phyloP scores from a whole-genome alignment of 2,888 invertebrate genomes.

The Rhyacophila evoluta region DNA sequence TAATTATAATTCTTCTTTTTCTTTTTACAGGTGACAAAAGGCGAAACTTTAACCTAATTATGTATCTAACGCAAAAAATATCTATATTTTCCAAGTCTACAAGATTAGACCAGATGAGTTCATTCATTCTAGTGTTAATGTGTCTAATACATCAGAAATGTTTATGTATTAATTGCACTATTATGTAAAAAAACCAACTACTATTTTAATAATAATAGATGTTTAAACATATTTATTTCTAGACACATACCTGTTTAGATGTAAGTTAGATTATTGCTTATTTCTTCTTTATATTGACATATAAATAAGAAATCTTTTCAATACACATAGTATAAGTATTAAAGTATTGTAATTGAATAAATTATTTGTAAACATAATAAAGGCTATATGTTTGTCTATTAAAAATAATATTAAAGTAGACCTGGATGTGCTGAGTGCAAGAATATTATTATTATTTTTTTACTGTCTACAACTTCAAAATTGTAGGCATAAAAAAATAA shows the following conservation, averaged over 20 bases:
- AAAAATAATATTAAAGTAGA: no score
- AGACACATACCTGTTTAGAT: no score
- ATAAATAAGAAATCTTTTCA: not conserved
- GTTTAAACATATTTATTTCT: no score
- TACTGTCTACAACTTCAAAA: no score
- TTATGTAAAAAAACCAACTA: no score
- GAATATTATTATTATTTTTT: no score
- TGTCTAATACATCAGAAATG: not conserved
- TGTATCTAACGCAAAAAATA: not conserved
- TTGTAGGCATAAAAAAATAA: no score
- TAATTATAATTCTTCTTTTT: slow-evolving; percentile 44
- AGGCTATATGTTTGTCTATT: no score
- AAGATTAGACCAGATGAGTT: not conserved
- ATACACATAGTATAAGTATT: not conserved
- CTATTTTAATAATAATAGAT: no score
- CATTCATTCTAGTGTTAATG: not conserved
- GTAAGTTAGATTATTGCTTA: not conserved
- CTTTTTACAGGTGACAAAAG: slow-evolving; percentile 82
- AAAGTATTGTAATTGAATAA: no score
- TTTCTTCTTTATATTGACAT: not conserved
- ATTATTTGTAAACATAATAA: no score
- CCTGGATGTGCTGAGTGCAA: no score
- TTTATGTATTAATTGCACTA: not conserved
- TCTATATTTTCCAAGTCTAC: not conserved
- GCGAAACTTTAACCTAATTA: slow-evolving; percentile 83